These are phyloP conservation scores for Lasiurus borealis DNA, from an alignment of 2,113 vertebrate species.

Conservation along the genomic window DNA sequence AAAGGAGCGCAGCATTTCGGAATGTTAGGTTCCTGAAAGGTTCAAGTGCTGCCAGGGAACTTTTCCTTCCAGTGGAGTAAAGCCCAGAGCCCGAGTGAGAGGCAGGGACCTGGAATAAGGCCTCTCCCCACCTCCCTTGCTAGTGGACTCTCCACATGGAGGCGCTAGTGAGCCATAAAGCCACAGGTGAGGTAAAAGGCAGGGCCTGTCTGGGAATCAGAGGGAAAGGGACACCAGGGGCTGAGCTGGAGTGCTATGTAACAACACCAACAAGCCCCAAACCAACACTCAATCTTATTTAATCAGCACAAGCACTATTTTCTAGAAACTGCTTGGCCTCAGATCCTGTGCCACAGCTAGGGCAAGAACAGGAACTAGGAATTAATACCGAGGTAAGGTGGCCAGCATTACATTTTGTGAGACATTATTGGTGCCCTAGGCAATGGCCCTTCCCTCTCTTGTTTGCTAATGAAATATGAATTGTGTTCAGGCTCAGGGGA, in stretches of 20 bases:
- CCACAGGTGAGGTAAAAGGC: not conserved
- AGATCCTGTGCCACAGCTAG: not conserved
- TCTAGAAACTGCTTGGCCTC: not conserved
- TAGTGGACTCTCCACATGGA: conserved; percentile 44
- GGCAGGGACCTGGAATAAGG: not conserved
- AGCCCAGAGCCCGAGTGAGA: not conserved
- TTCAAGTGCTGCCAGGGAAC: conserved; percentile 3
- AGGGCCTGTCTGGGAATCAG: not conserved
- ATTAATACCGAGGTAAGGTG: not conserved
- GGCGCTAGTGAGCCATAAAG: conserved; percentile 49
- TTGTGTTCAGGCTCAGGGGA: not conserved
- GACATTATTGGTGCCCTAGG: not conserved
- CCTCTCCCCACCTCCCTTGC: not conserved
- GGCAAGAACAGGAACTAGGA: not conserved
- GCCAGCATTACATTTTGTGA: not conserved
- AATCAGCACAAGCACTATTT: not conserved
- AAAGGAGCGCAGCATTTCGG: not conserved
- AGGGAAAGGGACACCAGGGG: not conserved
- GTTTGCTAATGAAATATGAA: conserved; percentile 8
- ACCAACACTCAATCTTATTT: not conserved
- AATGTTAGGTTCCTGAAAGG: conserved; percentile 44
- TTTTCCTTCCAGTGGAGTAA: not conserved
- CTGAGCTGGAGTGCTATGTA: not conserved
- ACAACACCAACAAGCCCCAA: not conserved
- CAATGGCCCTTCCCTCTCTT: not conserved